These are phyloP conservation scores for Paralichthys olivaceus DNA, from an alignment of 2,113 vertebrate species.

Conservation along the genomic window DNA sequence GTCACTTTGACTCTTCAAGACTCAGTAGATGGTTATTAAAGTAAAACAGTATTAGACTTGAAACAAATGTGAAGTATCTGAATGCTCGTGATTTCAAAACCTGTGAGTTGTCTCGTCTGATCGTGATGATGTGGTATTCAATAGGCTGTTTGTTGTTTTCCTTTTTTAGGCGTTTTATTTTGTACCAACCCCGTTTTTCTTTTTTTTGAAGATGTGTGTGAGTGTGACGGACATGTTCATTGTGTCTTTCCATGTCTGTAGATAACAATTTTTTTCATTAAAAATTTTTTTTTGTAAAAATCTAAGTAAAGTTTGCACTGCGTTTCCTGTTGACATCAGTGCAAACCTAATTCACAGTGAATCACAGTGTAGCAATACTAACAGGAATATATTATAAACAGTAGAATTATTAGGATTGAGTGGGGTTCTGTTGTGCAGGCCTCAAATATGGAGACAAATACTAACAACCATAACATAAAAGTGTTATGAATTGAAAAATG, in stretches of 20 bases:
- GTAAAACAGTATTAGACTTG: slow-evolving; percentile 74
- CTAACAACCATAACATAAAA: background rate
- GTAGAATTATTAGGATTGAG: slow-evolving; percentile 14
- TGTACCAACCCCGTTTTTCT: slow-evolving; percentile 43
- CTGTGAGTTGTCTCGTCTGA: slow-evolving; percentile 77
- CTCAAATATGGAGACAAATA: slow-evolving; percentile 11
- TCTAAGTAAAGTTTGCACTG: slow-evolving; percentile 35
- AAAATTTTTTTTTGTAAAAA: background rate
- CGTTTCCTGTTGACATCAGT: slow-evolving; percentile 28
- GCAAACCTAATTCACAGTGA: slow-evolving; percentile 31
- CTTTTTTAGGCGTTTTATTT: slow-evolving; percentile 52
- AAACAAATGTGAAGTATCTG: slow-evolving; percentile 71
- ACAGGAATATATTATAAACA: slow-evolving; percentile 20
- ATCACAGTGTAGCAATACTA: slow-evolving; percentile 66
- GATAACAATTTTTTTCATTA: slow-evolving; percentile 17
- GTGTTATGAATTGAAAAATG: slow-evolving; percentile 6
- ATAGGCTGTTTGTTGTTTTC: slow-evolving; percentile 55
- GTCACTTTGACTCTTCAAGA: slow-evolving; percentile 42
- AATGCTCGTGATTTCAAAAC: slow-evolving; percentile 72
- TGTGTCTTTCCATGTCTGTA: slow-evolving; percentile 57
- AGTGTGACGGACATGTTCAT: slow-evolving; percentile 47
- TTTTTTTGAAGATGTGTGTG: slow-evolving; percentile 53
- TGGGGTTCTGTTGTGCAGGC: slow-evolving; percentile 43
- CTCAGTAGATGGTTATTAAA: slow-evolving; percentile 58
- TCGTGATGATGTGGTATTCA: slow-evolving; percentile 70